phyloP scores from a whole-genome alignment of 2,888 invertebrate species.

The Teleogryllus oceanicus region DNA sequence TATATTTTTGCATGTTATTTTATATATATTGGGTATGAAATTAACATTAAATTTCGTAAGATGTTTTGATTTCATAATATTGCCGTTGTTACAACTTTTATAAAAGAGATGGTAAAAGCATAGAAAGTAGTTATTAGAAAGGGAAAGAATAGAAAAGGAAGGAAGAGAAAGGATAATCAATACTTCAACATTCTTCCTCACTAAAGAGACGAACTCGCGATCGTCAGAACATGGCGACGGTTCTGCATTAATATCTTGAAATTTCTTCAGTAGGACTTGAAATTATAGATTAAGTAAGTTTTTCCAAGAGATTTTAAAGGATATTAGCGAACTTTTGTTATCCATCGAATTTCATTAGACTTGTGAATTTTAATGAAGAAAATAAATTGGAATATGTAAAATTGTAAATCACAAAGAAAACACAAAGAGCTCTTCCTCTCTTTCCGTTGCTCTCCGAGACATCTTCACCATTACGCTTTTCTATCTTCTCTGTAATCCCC shows the following conservation, averaged over 20 bases:
- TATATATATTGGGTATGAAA: too few species aligned
- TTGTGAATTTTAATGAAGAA: constrained; percentile 18
- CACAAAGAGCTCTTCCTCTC: background rate
- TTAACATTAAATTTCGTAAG: too few species aligned
- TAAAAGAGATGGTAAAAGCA: too few species aligned
- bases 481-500: background rate
- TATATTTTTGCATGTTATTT: too few species aligned
- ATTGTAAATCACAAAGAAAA: constrained; percentile 18
- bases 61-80: too few species aligned
- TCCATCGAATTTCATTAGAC: constrained; percentile 10
- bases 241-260: constrained; percentile 7
- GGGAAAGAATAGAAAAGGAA: too few species aligned
- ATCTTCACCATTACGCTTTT: background rate
- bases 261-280: constrained; percentile 1
- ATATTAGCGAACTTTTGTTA: background rate
- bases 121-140: too few species aligned
- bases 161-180: too few species aligned
- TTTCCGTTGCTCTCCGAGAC: background rate
- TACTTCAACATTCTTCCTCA: too few species aligned
- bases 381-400: constrained; percentile 18
- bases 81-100: too few species aligned
- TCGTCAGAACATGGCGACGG: too few species aligned
- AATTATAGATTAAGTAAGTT: constrained; percentile 18
- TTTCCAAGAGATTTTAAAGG: background rate
- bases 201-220: too few species aligned